A percentile compares a stretch with the other conserved stretches of the same genome.
phyloP scores from a whole-genome alignment of 2,797 vertebrate species.

The Urosaurus nigricauda region DNA sequence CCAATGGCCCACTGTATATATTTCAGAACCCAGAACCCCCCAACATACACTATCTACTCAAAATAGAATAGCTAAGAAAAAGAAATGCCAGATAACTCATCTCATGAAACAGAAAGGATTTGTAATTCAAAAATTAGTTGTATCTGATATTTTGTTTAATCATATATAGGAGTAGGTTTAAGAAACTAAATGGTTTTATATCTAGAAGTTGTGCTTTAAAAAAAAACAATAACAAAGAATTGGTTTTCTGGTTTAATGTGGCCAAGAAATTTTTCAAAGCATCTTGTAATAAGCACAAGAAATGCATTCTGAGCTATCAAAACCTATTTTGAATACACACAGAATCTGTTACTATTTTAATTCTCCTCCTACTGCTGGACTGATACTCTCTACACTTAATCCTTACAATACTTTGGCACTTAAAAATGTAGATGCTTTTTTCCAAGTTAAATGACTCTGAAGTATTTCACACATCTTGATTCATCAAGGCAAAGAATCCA shows the following conservation, averaged over 20 bases:
- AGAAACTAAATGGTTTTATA: not conserved
- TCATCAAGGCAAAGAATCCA: not conserved
- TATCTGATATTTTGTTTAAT: not conserved
- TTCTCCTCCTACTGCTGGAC: not conserved
- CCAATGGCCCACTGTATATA: too few relatives aligned
- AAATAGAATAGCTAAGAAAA: not conserved
- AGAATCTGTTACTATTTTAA: not conserved
- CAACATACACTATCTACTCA: too few relatives aligned
- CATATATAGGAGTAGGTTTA: not conserved
- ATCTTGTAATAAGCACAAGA: not conserved
- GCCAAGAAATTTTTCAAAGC: not conserved
- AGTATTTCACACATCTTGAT: not conserved
- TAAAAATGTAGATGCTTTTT: not conserved
- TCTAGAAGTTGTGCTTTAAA: not conserved
- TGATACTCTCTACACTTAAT: not conserved
- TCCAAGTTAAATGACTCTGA: constrained; percentile 6
- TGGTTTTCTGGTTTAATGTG: not conserved
- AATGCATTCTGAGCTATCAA: not conserved
- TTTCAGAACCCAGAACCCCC: not conserved
- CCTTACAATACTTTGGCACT: not conserved
- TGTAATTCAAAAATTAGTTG: not conserved
- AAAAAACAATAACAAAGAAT: too few relatives aligned
- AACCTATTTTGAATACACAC: not conserved
- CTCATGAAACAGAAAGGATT: not conserved
- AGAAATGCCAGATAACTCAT: not conserved